Evolutionary conservation across 2,113 vertebrate species (phyloP).

Genomic region (Platycercus adscitus): DNA sequence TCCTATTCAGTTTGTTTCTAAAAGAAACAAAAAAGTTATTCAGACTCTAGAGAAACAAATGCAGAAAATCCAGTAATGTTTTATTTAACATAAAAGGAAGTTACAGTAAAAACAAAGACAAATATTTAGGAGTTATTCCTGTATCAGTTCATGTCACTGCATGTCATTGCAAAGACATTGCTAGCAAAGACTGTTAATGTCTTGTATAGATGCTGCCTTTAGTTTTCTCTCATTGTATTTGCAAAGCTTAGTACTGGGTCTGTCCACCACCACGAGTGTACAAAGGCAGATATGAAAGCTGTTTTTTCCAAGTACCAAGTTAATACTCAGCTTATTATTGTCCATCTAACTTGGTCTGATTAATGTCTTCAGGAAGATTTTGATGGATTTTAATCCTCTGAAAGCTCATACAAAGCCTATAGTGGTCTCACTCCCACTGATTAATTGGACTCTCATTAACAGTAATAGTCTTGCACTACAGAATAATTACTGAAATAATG

Average conservation of each 20-base stretch:
- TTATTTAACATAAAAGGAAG: not conserved
- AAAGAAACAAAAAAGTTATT: not conserved
- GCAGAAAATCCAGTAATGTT: not conserved
- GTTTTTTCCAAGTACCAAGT: not conserved
- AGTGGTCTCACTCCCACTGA: not conserved
- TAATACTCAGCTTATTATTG: not conserved
- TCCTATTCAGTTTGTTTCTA: not conserved
- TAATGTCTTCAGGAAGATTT: not conserved
- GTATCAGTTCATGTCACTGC: not conserved
- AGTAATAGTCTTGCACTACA: not conserved
- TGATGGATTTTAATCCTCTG: not conserved
- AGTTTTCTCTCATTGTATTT: not conserved
- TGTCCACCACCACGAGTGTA: not conserved
- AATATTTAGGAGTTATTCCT: not conserved
- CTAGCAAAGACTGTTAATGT: not conserved
- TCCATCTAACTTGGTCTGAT: not conserved
- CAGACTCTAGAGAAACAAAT: not conserved
- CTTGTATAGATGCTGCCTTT: not conserved
- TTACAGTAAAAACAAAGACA: not conserved
- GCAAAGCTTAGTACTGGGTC: not conserved
- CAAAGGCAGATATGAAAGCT: not conserved
- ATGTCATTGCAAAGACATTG: not conserved
- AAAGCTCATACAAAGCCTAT: not conserved
- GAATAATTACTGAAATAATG: not conserved
- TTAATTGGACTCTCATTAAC: not conserved